Base-by-base conservation (phyloP, 2,113 vertebrate genomes). In the Thamnaconus septentrionalis region DNA sequence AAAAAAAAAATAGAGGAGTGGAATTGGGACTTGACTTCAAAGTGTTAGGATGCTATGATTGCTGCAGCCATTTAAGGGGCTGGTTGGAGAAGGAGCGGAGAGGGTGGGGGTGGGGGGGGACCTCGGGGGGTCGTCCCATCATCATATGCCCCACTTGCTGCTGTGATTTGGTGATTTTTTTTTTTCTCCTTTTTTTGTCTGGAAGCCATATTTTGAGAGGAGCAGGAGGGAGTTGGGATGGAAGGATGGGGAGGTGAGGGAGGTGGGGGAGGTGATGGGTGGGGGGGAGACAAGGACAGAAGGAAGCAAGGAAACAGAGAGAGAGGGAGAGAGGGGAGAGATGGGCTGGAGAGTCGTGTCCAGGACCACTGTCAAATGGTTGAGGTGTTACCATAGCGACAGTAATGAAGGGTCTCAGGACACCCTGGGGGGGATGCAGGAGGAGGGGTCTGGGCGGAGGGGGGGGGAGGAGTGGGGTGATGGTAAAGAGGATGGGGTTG, bases 391-490 rank as follows among this genome's bases (percentile, higher is more conserved):
- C 89, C 85, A 89, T 90, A 82, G 85, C 76, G 83, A 90, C 87
- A 86, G 84, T 90, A 89, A 90, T 88, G 87, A 90, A 88, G 84
- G 86, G 82, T 87, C 87, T 87, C 82, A 89, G 89, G 84, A 89
- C 87, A 88, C 85, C 89, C 87, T 70, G 66, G 74, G 83, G 83
- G 89, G 86, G 76, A 84, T 71, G 59, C 12, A 64, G 76, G 49
- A 63, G 68, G 80, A 69, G 75, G 81, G 71, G 69, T 12, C 50
- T 62, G 64, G 56, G 64, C 47, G 75, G 61, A 53, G 59, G 76
- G 69, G 69, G 67, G 61, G 65, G 64, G 71, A 80, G 70, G 66
- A 45, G 58, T 61, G 68, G 70, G 73, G 78, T 78, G 74, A 80
- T 81, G 81, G 81, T 75, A 65, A 74, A 79, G 77, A 75, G 78